phyloP scores from a whole-genome alignment of 2,113 vertebrate genomes.

The Brachyhypopomus gauderio region DNA sequence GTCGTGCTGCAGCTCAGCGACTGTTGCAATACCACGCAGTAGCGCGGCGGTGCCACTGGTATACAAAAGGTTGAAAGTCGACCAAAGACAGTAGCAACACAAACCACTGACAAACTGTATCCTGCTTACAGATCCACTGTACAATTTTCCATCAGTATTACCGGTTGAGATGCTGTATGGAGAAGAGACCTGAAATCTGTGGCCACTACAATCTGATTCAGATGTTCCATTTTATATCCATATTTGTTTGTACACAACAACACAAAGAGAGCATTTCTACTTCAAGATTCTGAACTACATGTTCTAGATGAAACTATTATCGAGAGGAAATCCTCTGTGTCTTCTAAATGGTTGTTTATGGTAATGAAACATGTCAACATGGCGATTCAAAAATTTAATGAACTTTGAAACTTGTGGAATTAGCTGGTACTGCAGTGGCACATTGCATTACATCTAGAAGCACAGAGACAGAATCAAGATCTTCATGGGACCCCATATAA shows the following conservation, averaged over 20 bases:
- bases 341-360: no score
- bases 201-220: background rate
- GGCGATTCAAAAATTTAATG: background rate
- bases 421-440: background rate
- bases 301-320: no score
- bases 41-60: slow-evolving; percentile 1
- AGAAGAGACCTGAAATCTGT: slow-evolving; percentile 6
- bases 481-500: background rate
- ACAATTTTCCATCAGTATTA: slow-evolving; percentile 42
- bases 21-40: slow-evolving; percentile 7
- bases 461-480: background rate
- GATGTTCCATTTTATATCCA: background rate
- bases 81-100: slow-evolving; percentile 39
- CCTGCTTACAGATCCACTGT: slow-evolving; percentile 33
- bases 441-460: background rate
- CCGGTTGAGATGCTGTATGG: slow-evolving; percentile 7
- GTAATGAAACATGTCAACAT: background rate
- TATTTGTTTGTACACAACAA: slow-evolving; percentile 7
- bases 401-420: background rate
- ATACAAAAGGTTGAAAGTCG: slow-evolving; percentile 34
- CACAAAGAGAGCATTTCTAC: background rate
- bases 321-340: no score
- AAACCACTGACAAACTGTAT: slow-evolving; percentile 45
- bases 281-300: background rate
- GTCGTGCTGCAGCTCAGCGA: slow-evolving; percentile 47